Evolutionary conservation across 2,888 invertebrate species (phyloP), one percentile per base, ranked within the genome.

Genomic region (Platycheirus rosarum): DNA sequence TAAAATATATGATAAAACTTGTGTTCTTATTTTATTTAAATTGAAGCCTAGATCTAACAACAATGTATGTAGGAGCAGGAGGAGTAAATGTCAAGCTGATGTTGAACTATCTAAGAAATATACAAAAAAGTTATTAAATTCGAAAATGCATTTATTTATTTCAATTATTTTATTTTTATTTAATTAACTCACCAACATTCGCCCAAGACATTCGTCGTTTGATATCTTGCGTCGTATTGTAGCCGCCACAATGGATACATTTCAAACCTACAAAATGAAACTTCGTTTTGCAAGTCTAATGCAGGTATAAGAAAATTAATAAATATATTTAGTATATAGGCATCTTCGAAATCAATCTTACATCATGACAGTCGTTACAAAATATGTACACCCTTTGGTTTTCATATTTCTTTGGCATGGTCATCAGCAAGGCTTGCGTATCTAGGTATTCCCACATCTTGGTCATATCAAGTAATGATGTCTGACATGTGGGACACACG

Each of bases 351-450:
- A n/a, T 11, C 2, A 1, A 26, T 70, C 86, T 87, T 90, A 96
- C 97, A 93, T 96, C 94, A 89, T 97, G 97, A 89, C 97, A 97
- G 91, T 97, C 97, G 89, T 96, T 96, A 91, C 97, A 97, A 7
- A 97, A 92, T 87, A 97, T 96, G 71, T 95, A 94, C 16, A 96
- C 95, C 86, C 94, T 94, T 88, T 94, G 94, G 89, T 95, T 94
- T 7, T 93, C 94, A 87, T 96, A 97, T 87, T 96, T 96, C 0
- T 93, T 92, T 0, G 97, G 97, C 95, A 97, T 95, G 4, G 95
- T 95, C 29, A 96, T 96, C 73, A 94, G 93, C 0, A 93, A 93
- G 18, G 97, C 94, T 90, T 97, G 97, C 0, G 93, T 94, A 88
- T 97, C 97, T 86, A 97, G 90, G 87, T 95, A 94, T 85, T 93